phyloP scores from a whole-genome alignment of 2,113 vertebrate species.

The Leptobrachium leishanense region DNA sequence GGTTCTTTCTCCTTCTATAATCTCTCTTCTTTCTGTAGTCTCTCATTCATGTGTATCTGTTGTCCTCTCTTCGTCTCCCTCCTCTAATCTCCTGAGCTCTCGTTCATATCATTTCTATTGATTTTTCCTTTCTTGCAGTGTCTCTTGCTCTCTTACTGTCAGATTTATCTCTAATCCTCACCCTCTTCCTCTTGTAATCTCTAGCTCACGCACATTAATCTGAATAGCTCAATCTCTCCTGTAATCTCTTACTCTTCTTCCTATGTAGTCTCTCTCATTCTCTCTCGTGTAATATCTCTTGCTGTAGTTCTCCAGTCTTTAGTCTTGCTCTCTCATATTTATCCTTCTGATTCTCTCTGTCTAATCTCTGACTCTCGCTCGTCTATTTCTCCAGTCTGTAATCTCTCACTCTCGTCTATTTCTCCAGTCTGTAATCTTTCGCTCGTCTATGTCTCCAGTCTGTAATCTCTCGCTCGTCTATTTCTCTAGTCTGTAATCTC shows the following conservation, averaged over 20 bases:
- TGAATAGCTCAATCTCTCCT: conserved; percentile 45
- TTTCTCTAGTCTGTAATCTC: too few species aligned
- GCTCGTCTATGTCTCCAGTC: too few species aligned
- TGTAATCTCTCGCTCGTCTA: too few species aligned
- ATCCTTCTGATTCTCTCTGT: background rate
- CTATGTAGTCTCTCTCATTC: conserved; percentile 9
- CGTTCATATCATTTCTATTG: conserved; percentile 9
- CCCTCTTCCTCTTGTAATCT: too few species aligned
- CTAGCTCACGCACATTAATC: too few species aligned
- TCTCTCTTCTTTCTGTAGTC: too few species aligned
- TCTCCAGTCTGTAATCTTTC: too few species aligned
- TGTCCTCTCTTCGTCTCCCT: conserved; percentile 44
- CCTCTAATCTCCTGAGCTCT: background rate
- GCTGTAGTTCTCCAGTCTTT: background rate
- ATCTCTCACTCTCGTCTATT: background rate
- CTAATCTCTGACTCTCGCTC: background rate
- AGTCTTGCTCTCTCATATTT: background rate
- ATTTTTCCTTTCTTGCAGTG: background rate
- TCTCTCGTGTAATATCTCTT: background rate
- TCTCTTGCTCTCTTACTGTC: background rate
- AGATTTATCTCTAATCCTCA: too few species aligned
- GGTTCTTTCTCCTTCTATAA: background rate
- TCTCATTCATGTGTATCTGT: background rate
- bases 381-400: background rate
- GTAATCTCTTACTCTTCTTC: background rate